Evolutionary conservation across 2,113 vertebrate species (phyloP).

Genomic region (Sphaerodactylus townsendi): DNA sequence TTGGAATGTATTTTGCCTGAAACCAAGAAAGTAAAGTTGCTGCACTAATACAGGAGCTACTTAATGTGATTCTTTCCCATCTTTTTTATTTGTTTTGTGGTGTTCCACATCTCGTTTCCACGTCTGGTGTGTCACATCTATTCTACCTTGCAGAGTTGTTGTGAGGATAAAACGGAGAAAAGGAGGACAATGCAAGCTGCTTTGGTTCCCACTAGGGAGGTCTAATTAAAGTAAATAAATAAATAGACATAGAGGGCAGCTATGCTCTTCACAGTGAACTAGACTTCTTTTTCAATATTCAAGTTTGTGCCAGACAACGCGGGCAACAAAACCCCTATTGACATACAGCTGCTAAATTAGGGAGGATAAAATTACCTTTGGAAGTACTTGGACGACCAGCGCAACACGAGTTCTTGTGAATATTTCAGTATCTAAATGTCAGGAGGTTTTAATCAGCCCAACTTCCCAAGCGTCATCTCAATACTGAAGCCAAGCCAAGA

Average conservation of each 20-base stretch:
- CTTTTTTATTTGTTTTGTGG: background rate
- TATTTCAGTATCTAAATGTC: conserved; percentile 22
- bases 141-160: no score
- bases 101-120: no score
- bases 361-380: conserved; percentile 26
- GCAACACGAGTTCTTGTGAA: conserved; percentile 5
- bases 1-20: background rate
- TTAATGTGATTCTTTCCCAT: background rate
- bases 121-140: background rate
- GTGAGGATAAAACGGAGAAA: no score
- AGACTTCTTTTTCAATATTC: background rate
- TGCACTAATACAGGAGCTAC: background rate
- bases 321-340: background rate
- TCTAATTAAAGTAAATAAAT: no score
- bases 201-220: no score
- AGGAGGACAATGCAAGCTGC: no score
- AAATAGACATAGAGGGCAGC: no score
- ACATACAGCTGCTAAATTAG: conserved; percentile 17
- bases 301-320: background rate
- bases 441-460: conserved; percentile 7
- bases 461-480: background rate
- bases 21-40: background rate
- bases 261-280: background rate
- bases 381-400: background rate
- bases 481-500: background rate